phyloP scores from a whole-genome alignment of 2,797 vertebrate species.

The Danio albolineatus region DNA sequence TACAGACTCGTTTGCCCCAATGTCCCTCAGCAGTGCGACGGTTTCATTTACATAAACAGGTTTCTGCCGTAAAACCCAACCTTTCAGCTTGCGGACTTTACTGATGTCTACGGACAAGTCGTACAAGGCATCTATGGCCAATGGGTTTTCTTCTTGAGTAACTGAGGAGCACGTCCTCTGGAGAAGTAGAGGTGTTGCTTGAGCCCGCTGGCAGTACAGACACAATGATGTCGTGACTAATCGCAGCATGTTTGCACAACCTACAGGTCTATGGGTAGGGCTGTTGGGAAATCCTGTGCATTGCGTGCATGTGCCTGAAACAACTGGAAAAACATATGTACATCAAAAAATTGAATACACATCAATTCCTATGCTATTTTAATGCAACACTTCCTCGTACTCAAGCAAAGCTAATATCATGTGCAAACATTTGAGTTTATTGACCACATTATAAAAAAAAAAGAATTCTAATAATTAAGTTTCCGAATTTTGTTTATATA shows the following conservation, averaged over 20 bases:
- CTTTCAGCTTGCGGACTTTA: conserved; percentile 86
- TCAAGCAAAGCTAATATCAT: background rate
- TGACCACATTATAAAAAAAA: background rate
- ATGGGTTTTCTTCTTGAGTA: conserved; percentile 81
- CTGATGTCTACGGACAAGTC: conserved; percentile 86
- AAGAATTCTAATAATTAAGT: too few species aligned
- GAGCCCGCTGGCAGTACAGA: conserved; percentile 60
- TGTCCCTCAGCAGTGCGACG: conserved; percentile 79
- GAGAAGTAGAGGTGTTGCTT: conserved; percentile 48
- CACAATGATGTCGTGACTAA: conserved; percentile 66
- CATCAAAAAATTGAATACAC: background rate
- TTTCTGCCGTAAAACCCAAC: conserved; percentile 88
- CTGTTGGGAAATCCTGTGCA: conserved; percentile 21
- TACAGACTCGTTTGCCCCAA: conserved; percentile 79
- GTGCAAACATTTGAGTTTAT: background rate
- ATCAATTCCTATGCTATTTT: background rate
- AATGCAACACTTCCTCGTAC: background rate
- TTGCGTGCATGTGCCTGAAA: conserved; percentile 9
- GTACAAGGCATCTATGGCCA: conserved; percentile 81
- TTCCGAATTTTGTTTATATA: too few species aligned
- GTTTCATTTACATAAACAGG: conserved; percentile 85
- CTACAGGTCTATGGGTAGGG: conserved; percentile 2
- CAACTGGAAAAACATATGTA: background rate
- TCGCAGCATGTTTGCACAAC: conserved; percentile 72
- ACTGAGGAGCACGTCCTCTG: conserved; percentile 61